phyloP scores from a whole-genome alignment of 2,888 invertebrate species.

The Cerastoderma edule region DNA sequence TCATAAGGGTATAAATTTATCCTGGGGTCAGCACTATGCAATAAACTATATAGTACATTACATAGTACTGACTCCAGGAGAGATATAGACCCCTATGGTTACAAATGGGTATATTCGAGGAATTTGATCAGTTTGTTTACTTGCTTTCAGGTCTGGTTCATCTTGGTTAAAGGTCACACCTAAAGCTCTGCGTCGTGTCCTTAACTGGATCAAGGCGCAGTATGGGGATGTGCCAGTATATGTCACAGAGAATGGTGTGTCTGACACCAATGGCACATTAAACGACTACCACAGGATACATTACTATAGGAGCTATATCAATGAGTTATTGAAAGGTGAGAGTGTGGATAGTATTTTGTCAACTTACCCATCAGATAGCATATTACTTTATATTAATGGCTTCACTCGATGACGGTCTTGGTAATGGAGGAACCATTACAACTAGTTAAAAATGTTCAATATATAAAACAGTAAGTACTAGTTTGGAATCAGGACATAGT shows the following conservation, averaged over 20 bases:
- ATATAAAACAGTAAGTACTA: too few species aligned
- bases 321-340: constrained; percentile 81
- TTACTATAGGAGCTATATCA: constrained; percentile 77
- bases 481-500: too few species aligned
- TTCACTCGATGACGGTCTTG: not conserved
- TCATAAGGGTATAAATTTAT: too few species aligned
- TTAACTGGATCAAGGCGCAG: constrained; percentile 75
- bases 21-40: too few species aligned
- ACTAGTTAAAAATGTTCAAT: constrained; percentile 1
- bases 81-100: too few species aligned
- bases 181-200: constrained; percentile 72
- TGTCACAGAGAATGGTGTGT: constrained; percentile 80
- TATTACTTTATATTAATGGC: not conserved
- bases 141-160: constrained; percentile 73
- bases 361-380: not conserved
- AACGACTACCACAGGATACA: constrained; percentile 75
- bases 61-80: too few species aligned
- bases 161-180: constrained; percentile 76
- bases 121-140: too few species aligned
- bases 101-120: too few species aligned
- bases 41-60: too few species aligned
- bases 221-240: constrained; percentile 75
- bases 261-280: constrained; percentile 73
- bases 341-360: not conserved
- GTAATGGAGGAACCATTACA: not conserved